These are phyloP conservation scores for Plusia festucae DNA, from an alignment of 2,888 invertebrate species.

Conservation along the genomic window DNA sequence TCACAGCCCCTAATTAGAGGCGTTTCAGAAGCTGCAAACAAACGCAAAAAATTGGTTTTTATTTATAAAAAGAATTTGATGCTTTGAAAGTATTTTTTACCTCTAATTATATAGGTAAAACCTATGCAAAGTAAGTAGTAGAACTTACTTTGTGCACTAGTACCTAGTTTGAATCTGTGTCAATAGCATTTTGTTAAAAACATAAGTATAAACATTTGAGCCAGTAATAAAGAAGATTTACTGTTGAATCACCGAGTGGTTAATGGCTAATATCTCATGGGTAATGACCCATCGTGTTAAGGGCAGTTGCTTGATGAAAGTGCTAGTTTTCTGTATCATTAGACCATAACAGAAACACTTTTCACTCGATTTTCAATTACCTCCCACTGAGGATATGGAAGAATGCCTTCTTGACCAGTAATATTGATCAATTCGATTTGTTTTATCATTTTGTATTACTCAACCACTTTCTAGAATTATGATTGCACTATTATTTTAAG, in stretches of 20 bases:
- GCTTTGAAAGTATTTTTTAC: too few relatives aligned
- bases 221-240: constrained; percentile 32
- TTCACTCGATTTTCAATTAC: constrained; percentile 78
- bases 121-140: too few relatives aligned
- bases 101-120: too few relatives aligned
- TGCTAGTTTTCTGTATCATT: constrained; percentile 64
- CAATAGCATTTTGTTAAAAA: constrained; percentile 26
- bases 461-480: constrained; percentile 39
- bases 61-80: too few relatives aligned
- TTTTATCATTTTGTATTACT: constrained; percentile 40
- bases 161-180: constrained; percentile 19
- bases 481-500: constrained; percentile 31
- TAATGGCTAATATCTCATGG: constrained; percentile 39
- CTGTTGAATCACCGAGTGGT: constrained; percentile 27
- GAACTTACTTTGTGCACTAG: not conserved
- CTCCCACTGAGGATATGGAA: constrained; percentile 44
- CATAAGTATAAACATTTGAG: constrained; percentile 27
- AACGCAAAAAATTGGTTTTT: too few relatives aligned
- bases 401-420: constrained; percentile 32
- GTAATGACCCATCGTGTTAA: constrained; percentile 70
- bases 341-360: constrained; percentile 72
- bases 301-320: constrained; percentile 73
- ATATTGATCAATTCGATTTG: constrained; percentile 32
- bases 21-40: too few relatives aligned
- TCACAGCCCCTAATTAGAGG: too few relatives aligned